These are phyloP conservation scores for Halcyon chelicuti DNA, from an alignment of 2,797 vertebrate genomes.

Conservation along the genomic window DNA sequence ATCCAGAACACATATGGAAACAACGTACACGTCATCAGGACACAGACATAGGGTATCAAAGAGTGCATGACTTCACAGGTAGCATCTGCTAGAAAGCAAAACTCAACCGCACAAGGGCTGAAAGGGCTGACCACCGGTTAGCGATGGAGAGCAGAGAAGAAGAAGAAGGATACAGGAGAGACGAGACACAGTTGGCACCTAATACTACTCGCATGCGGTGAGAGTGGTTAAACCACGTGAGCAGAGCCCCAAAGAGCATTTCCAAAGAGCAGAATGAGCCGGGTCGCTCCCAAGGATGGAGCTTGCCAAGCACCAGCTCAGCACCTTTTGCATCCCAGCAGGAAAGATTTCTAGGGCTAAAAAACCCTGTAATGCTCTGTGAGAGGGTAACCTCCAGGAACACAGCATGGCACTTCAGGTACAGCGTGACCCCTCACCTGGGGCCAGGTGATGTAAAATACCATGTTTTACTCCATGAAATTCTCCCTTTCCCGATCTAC, in stretches of 20 bases:
- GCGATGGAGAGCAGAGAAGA: slow-evolving; percentile 22
- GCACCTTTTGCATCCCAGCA: background rate
- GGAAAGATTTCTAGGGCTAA: slow-evolving; percentile 14
- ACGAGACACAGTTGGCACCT: slow-evolving; percentile 47
- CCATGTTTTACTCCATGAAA: background rate
- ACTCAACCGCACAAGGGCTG: background rate
- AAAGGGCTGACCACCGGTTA: background rate
- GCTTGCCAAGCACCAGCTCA: background rate
- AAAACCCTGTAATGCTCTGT: background rate
- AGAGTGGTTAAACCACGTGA: slow-evolving; percentile 68
- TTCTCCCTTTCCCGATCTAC: background rate
- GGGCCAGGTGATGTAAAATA: background rate
- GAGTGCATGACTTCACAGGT: background rate
- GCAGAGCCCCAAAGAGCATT: slow-evolving; percentile 38
- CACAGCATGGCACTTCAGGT: background rate
- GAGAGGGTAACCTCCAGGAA: slow-evolving; percentile 62
- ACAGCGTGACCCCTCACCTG: fast-evolving
- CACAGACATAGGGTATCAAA: background rate
- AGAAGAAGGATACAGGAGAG: slow-evolving; percentile 40
- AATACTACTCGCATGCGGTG: slow-evolving; percentile 79
- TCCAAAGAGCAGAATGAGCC: background rate
- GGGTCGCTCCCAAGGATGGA: background rate
- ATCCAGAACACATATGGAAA: slow-evolving; percentile 52
- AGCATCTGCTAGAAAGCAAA: slow-evolving; percentile 67
- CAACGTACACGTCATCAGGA: slow-evolving; percentile 20